phyloP scores from a whole-genome alignment of 2,113 vertebrate genomes.

The Speoplatyrhinus poulsoni region DNA sequence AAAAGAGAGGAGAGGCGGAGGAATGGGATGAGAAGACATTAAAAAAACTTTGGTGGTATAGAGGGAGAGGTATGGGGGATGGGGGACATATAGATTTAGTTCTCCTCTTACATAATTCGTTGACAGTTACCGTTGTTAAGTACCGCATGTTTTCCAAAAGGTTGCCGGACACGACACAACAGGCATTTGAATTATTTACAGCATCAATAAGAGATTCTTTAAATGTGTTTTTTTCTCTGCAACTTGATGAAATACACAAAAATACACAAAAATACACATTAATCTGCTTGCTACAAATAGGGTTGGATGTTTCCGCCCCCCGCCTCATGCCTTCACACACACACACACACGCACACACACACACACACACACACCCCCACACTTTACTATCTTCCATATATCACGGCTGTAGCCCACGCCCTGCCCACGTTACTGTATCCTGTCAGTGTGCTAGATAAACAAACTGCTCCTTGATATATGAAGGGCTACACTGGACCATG shows the following conservation, averaged over 20 bases:
- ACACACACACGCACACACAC: slow-evolving; percentile 26
- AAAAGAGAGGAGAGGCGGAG: not conserved
- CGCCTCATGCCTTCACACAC: slow-evolving; percentile 15
- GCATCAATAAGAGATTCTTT: slow-evolving; percentile 66
- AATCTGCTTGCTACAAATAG: slow-evolving; percentile 62
- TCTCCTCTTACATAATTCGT: no score
- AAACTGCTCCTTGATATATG: slow-evolving; percentile 89
- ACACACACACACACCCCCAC: slow-evolving; percentile 25
- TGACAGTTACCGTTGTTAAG: no score
- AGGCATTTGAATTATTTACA: slow-evolving; percentile 45
- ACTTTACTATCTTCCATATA: slow-evolving; percentile 71
- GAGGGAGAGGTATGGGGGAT: not conserved
- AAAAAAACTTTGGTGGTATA: not conserved
- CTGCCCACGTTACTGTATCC: slow-evolving; percentile 76
- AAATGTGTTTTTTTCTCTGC: slow-evolving; percentile 11
- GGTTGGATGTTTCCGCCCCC: slow-evolving; percentile 50
- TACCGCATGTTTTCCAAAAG: no score
- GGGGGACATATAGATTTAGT: not conserved
- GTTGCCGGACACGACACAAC: not conserved
- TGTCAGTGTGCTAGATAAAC: slow-evolving; percentile 85
- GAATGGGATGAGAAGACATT: not conserved
- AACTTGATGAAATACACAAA: slow-evolving; percentile 55
- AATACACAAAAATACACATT: slow-evolving; percentile 57
- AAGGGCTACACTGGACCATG: slow-evolving; percentile 81
- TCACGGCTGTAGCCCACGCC: slow-evolving; percentile 74